Evolutionary conservation across 2,113 vertebrate species (phyloP).

Genomic region (Osmerus mordax): DNA sequence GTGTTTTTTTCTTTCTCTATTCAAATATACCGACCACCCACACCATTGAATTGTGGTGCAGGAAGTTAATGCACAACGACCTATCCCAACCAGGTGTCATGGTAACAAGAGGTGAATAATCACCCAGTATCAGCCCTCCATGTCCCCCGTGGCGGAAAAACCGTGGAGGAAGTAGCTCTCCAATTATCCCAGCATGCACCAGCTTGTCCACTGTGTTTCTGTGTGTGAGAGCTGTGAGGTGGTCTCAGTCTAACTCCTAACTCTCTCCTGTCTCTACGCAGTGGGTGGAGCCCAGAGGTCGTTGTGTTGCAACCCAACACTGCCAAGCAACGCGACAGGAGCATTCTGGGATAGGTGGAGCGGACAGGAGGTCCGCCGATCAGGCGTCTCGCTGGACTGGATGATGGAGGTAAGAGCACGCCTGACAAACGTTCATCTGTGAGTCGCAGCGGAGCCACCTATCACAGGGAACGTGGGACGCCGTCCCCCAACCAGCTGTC

Average conservation of each 20-base stretch:
- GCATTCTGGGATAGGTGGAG: no score
- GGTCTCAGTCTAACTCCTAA: not conserved
- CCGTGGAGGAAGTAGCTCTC: not conserved
- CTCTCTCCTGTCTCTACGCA: not conserved
- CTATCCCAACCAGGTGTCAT: no score
- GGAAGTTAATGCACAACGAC: no score
- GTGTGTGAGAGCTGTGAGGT: not conserved
- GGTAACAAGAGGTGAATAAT: no score
- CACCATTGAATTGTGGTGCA: no score
- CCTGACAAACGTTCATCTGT: constrained; percentile 68
- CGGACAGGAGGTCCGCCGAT: not conserved
- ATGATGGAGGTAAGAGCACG: constrained; percentile 46
- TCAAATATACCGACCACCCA: no score
- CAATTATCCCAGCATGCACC: not conserved
- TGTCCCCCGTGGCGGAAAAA: no score
- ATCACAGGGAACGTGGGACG: constrained; percentile 75
- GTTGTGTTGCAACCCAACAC: no score
- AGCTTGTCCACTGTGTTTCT: not conserved
- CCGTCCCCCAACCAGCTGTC: constrained; percentile 62
- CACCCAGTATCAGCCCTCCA: no score
- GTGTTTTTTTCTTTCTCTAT: no score
- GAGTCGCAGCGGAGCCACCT: constrained; percentile 76
- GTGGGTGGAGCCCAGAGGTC: no score
- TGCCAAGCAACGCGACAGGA: no score
- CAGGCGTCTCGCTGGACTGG: constrained; percentile 8